Evolutionary conservation across 2,113 vertebrate genomes (phyloP).

Genomic region (Actinemys pallida): DNA sequence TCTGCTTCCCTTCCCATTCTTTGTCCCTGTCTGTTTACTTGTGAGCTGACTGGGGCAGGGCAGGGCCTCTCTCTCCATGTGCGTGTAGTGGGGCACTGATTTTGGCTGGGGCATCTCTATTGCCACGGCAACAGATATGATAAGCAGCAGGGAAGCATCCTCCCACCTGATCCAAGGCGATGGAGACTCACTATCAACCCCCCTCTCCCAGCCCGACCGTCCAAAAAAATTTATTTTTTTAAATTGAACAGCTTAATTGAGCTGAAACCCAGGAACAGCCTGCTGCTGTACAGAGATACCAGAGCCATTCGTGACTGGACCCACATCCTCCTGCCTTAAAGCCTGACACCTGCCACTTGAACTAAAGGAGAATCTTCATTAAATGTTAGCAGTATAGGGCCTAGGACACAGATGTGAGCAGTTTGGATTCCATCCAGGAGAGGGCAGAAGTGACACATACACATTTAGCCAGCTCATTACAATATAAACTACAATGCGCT

Average conservation of each 20-base stretch:
- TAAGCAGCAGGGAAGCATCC: neutral
- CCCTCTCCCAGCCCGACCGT: neutral
- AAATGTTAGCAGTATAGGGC: neutral
- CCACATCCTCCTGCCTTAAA: neutral
- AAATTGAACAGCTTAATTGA: neutral
- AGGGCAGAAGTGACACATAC: neutral
- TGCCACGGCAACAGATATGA: neutral
- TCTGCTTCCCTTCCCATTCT: neutral
- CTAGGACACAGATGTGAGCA: neutral
- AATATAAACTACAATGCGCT: neutral
- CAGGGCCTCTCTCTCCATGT: neutral
- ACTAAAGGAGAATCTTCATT: neutral
- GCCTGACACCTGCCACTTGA: neutral
- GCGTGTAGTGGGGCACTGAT: too few relatives aligned
- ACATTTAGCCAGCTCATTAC: neutral
- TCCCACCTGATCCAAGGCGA: neutral
- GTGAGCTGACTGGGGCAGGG: neutral
- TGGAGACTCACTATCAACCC: neutral
- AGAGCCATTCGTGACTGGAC: neutral
- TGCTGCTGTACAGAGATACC: neutral
- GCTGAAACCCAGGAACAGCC: neutral
- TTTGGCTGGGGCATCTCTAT: neutral
- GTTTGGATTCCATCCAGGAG: neutral
- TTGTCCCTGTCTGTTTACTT: neutral
- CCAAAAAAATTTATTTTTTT: neutral